Evolutionary conservation across 2,113 vertebrate genomes (phyloP).

Genomic region (Madoqua kirkii): DNA sequence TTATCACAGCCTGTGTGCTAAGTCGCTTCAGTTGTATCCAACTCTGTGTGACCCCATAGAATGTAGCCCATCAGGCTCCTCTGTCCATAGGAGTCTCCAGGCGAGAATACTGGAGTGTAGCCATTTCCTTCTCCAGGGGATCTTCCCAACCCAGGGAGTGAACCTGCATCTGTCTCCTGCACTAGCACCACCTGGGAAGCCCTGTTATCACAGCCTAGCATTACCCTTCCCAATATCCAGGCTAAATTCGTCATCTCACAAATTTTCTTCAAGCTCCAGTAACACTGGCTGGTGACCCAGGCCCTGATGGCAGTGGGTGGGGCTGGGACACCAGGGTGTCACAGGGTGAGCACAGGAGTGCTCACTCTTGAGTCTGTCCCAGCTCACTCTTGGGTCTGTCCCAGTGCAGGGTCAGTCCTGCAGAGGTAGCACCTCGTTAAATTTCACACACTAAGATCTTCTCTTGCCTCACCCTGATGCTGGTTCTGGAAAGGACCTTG

Average conservation of each 20-base stretch:
- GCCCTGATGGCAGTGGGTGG: neutral
- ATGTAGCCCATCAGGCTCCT: neutral
- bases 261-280: constrained; percentile 24
- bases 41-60: neutral
- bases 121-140: neutral
- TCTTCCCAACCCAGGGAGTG: neutral
- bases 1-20: neutral
- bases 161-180: neutral
- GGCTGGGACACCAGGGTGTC: neutral
- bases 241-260: constrained; percentile 14
- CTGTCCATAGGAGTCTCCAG: neutral
- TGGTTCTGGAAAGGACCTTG: neutral
- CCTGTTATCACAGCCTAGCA: neutral
- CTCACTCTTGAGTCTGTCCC: neutral
- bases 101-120: neutral
- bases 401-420: neutral
- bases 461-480: neutral
- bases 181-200: neutral
- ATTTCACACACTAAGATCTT: neutral
- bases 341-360: neutral
- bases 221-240: neutral
- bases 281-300: neutral
- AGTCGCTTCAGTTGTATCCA: neutral
- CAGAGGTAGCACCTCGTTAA: neutral
- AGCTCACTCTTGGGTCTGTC: too few species aligned